These are phyloP conservation scores for Netelia melanura DNA, from an alignment of 2,888 invertebrate species.

Conservation along the genomic window DNA sequence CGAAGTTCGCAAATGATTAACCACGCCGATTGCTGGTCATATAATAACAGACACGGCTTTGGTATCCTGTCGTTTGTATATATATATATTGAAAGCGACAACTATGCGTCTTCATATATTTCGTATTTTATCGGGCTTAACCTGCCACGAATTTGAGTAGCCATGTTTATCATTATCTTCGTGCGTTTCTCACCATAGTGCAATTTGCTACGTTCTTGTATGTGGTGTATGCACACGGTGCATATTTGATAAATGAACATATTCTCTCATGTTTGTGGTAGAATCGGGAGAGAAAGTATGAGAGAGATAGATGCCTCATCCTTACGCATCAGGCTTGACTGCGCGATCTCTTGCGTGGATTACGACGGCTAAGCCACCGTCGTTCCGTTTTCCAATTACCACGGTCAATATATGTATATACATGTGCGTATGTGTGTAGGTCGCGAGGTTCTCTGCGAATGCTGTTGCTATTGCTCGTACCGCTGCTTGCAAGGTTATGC, in stretches of 20 bases:
- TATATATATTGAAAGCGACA: slow-evolving; percentile 14
- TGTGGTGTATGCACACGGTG: slow-evolving; percentile 5
- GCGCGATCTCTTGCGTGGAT: slow-evolving; percentile 66
- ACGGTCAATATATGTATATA: slow-evolving; percentile 3
- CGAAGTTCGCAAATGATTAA: slow-evolving; percentile 42
- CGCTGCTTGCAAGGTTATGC: slow-evolving; percentile 16
- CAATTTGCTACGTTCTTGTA: slow-evolving; percentile 18
- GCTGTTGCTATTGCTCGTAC: slow-evolving; percentile 37
- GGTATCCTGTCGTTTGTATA: slow-evolving; percentile 12
- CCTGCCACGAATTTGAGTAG: slow-evolving; percentile 43
- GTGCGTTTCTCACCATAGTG: slow-evolving; percentile 7
- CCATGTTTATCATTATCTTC: slow-evolving; percentile 49
- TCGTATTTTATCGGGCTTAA: slow-evolving; percentile 24
- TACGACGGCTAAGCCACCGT: slow-evolving; percentile 67
- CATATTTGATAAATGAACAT: slow-evolving; percentile 15
- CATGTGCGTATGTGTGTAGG: not conserved
- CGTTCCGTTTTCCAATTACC: slow-evolving; percentile 69
- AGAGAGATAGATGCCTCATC: slow-evolving; percentile 33
- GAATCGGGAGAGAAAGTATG: slow-evolving; percentile 9
- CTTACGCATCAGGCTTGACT: slow-evolving; percentile 67
- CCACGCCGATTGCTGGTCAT: slow-evolving; percentile 42
- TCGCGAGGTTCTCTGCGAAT: slow-evolving; percentile 23
- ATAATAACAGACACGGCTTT: slow-evolving; percentile 22
- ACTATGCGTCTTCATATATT: slow-evolving; percentile 26
- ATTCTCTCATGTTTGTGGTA: slow-evolving; percentile 21